A percentile compares a stretch with the other conserved stretches of the same genome.
Conservation (phyloP, 2,797 vertebrate species). For the Rhinoraja longicauda region DNA sequence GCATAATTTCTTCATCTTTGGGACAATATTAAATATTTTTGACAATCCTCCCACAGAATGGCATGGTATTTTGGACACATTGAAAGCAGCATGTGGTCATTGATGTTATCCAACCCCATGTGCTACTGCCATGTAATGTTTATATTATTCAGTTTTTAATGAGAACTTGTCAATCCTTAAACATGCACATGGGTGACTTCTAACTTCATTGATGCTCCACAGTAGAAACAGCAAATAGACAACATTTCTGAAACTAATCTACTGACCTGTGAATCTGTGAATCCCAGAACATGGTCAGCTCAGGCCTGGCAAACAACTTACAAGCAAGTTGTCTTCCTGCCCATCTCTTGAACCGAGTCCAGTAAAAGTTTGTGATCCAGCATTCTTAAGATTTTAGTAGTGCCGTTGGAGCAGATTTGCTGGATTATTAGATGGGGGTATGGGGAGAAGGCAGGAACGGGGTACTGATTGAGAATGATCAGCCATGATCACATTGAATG, state of each 20-base stretch:
- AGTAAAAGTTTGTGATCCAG: no score
- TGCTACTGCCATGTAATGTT: not conserved
- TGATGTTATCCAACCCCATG: not conserved
- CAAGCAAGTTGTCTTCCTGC: not conserved
- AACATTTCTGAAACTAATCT: not conserved
- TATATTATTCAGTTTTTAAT: not conserved
- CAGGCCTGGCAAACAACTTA: not conserved
- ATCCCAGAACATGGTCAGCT: not conserved
- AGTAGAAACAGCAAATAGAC: not conserved
- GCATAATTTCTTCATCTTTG: not conserved
- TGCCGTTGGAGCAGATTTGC: no score
- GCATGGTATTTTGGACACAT: no score
- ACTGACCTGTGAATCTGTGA: no score
- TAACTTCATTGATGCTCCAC: not conserved
- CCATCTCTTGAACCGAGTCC: not conserved
- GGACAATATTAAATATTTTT: no score
- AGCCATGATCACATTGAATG: no score
- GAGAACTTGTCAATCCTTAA: not conserved
- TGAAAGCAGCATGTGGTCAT: not conserved
- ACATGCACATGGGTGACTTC: not conserved
- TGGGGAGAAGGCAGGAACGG: no score
- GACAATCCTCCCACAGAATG: no score
- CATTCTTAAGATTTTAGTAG: no score
- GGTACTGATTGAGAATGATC: no score
- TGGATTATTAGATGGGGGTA: no score